These are phyloP conservation scores for Cinclus cinclus DNA, from an alignment of 2,113 vertebrate genomes.

Conservation along the genomic window DNA sequence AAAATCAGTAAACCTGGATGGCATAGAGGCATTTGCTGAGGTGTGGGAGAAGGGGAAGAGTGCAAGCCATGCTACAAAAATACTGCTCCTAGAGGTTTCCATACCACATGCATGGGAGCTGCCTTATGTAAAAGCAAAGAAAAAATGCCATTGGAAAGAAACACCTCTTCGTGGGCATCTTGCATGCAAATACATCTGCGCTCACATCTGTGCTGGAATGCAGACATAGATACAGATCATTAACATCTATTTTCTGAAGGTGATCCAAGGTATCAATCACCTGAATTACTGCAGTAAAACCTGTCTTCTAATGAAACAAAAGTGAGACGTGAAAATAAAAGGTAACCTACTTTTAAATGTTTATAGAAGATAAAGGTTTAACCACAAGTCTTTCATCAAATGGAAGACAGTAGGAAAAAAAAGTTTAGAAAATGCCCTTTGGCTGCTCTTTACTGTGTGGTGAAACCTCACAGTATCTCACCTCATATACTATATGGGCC, in stretches of 20 bases:
- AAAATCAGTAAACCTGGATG: background rate
- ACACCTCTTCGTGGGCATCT: constrained; percentile 6
- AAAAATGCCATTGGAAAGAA: constrained; percentile 26
- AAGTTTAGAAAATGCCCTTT: constrained; percentile 70
- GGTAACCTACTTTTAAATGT: constrained; percentile 76
- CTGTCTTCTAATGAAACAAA: constrained; percentile 71
- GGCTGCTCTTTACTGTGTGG: constrained; percentile 73
- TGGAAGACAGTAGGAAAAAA: constrained; percentile 72
- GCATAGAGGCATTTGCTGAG: background rate
- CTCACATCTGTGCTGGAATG: constrained; percentile 40
- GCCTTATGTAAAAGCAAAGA: background rate
- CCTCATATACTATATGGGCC: constrained; percentile 72
- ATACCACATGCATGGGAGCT: background rate
- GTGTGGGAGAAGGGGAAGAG: background rate
- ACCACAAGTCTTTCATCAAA: constrained; percentile 81
- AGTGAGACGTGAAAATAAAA: constrained; percentile 77
- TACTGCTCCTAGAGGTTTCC: background rate
- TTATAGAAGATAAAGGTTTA: constrained; percentile 79
- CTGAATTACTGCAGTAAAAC: constrained; percentile 70
- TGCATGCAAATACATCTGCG: constrained; percentile 34
- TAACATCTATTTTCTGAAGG: constrained; percentile 76
- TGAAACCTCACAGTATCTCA: constrained; percentile 75
- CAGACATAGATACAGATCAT: constrained; percentile 52
- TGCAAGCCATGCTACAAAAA: background rate
- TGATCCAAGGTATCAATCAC: constrained; percentile 73